Evolutionary conservation across 2,797 vertebrate species (phyloP), one percentile per base, ranked within the genome.

Genomic region (Phalloptychus januarius): DNA sequence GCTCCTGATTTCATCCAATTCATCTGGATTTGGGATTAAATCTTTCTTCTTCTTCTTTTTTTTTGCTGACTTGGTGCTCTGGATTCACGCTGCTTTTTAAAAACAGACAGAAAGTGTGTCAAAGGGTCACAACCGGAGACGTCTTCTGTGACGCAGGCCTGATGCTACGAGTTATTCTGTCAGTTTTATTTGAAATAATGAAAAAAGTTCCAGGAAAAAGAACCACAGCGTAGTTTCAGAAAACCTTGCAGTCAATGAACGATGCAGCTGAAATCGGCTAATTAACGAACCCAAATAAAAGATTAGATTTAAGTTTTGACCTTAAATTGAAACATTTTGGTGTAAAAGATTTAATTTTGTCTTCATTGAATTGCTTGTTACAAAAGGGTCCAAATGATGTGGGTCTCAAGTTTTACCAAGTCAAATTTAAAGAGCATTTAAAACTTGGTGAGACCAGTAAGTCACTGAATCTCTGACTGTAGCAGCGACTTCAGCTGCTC

Each of bases 41-140:
- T 16, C 13, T 70, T 40, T 20, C 18, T 13, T 56, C 72, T 42
- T 23, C 67, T 82, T 33, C 52, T 2, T 4, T 2, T 33, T 72
- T 56, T 1, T 52, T 67, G 46, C 25, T 48, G 38, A n/a, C 33
- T 28, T 8, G 46, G 7, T 80, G 20, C 36, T 80, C 77, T 33
- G 50, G 50, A 38, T 74, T 78, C 28, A 74, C 13, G 15, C 50
- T 54, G 36, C 72, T 18, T 69, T 45, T 81, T 70, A 20, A 67
- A 67, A 40, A 40, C 16, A 38, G 63, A 38, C 73, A 72, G 48
- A 52, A 7, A 0, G 16, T 70, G 78, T 84, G 36, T 77, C 75
- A 73, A 75, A 42, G 71, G 18, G 38, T 75, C 54, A 20, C 56
- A 28, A 78, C 7, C 18, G 33, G 44, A 3, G 67, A 28, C 38